Conservation (phyloP, 2,797 vertebrate genomes). For the Argya squamiceps region DNA sequence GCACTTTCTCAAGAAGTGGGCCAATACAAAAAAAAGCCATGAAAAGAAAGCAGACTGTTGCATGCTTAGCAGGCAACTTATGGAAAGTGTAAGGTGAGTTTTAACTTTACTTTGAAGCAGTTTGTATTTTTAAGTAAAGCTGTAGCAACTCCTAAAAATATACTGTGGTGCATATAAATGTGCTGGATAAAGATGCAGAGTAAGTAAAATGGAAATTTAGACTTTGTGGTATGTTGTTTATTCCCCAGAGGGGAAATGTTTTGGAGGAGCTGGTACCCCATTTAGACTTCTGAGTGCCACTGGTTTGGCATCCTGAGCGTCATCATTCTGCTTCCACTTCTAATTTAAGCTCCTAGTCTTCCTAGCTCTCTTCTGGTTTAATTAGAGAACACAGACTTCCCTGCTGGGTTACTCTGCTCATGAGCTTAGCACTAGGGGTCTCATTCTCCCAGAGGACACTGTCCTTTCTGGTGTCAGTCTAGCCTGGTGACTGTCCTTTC, state of each 20-base stretch:
- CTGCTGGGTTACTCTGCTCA: background rate
- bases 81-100: background rate
- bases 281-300: background rate
- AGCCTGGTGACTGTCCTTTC: background rate
- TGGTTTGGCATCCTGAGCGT: background rate
- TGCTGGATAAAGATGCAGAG: background rate
- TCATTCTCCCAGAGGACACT: background rate
- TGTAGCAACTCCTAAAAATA: background rate
- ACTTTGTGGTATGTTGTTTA: constrained; percentile 9
- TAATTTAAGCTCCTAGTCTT: background rate
- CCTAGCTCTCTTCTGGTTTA: background rate
- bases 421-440: background rate
- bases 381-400: background rate
- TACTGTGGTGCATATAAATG: background rate
- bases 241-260: background rate
- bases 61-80: background rate
- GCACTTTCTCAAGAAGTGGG: background rate
- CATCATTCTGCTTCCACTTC: background rate
- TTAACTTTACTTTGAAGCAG: background rate
- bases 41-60: background rate
- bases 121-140: background rate
- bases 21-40: background rate
- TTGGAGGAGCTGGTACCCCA: background rate
- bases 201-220: constrained; percentile 23
- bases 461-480: background rate